phyloP scores from a whole-genome alignment of 2,888 invertebrate genomes.

The Microctonus hyperodae region DNA sequence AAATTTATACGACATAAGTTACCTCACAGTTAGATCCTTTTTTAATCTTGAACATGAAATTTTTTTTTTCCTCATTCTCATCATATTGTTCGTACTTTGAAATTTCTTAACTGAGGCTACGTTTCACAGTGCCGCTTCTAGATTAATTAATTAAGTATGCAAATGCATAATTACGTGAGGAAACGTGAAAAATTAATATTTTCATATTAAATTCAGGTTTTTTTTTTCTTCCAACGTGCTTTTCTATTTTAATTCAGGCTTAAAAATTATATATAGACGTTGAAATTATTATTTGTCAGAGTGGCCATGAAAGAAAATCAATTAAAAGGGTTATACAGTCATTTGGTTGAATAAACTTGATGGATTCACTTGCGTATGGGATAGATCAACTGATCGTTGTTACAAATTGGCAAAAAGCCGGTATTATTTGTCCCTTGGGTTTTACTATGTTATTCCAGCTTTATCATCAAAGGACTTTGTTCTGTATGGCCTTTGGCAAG shows the following conservation, averaged over 20 bases:
- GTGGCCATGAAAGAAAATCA: too few species aligned
- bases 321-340: neutral
- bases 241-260: neutral
- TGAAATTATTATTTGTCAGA: neutral
- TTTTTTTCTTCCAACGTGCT: too few species aligned
- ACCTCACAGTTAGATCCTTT: neutral
- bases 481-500: neutral
- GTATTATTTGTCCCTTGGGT: neutral
- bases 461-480: slow-evolving; percentile 5
- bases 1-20: neutral
- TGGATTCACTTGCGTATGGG: neutral
- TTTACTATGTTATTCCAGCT: slow-evolving; percentile 1
- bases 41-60: neutral
- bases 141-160: neutral
- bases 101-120: neutral
- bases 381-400: slow-evolving; percentile 3
- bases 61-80: neutral
- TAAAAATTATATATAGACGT: neutral
- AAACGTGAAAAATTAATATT: too few species aligned
- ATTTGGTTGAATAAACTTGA: neutral
- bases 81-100: neutral
- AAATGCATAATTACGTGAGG: neutral
- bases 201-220: neutral
- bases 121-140: neutral
- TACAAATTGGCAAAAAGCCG: slow-evolving; percentile 3